Conservation (phyloP, 2,113 vertebrate species). For the Odocoileus virginianus region DNA sequence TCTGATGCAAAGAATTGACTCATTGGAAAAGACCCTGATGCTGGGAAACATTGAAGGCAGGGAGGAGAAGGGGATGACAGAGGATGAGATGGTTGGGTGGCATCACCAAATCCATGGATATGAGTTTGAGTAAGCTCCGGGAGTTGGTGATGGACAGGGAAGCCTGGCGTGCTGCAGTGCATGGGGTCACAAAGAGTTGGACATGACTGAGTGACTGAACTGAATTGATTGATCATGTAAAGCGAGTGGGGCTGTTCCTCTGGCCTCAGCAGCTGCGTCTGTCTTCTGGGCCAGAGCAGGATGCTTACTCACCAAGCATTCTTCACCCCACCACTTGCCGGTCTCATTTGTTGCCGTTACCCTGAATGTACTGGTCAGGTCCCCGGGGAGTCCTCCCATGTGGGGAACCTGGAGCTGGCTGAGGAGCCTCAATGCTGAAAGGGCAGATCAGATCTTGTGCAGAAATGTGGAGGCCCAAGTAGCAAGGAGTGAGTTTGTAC, state of each 20-base stretch:
- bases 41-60: neutral
- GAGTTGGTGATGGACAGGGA: neutral
- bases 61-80: neutral
- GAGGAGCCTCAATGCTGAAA: neutral
- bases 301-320: neutral
- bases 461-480: neutral
- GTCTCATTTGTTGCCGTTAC: neutral
- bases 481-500: neutral
- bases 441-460: neutral
- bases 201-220: neutral
- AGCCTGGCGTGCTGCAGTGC: accelerated
- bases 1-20: neutral
- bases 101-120: neutral
- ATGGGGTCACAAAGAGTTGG: neutral
- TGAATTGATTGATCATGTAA: neutral
- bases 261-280: neutral
- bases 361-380: neutral
- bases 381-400: neutral
- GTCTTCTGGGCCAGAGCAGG: neutral
- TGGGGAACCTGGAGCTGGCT: neutral
- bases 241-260: neutral
- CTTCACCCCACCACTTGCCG: neutral
- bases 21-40: neutral
- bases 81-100: neutral
- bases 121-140: neutral